Base-by-base conservation (phyloP, 2,797 vertebrate genomes). In the Moxostoma hubbsi region DNA sequence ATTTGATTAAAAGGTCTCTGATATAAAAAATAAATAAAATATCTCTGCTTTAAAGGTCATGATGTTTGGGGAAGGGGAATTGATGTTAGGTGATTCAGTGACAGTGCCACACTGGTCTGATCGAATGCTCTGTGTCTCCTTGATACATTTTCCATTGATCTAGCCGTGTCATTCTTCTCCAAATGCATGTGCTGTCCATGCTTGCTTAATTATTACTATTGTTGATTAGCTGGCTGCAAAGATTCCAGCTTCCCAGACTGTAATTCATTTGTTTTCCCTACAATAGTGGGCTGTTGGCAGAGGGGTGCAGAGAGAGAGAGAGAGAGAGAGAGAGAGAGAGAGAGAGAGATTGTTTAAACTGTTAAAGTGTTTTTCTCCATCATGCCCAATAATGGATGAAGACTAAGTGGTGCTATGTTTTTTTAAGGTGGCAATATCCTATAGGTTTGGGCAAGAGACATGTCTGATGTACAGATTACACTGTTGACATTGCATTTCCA, bases 291-390 rank as follows among this genome's bases (percentile, higher is more conserved):
- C 63, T 65, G 47, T 55, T 79, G 59, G 54, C 67, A 62, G 18
- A 24, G 24, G 24, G 24, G 2, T 24, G 24, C 24, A 24, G 24
- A 24, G 82, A 62, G 24, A 24, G 82, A 72, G 55, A 68, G 77
- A 93, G 92, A 91, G 24, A 24, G 82, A 24, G 24, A 24, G 82
- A 62, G 24, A 24, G 82, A 24, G 24, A 24, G 82, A 62, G 24
- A 24, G 82, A 72, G 55, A 68, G 77, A 93, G 92, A 91, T 91
- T 88, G 86, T 89, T 91, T 91, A 91, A 87, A 87, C 84, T 68
- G 81, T 87, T 91, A 62, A 83, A 3, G 83, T 59, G 50, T 84
- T 75, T 83, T 83, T 86, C 46, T 46, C 12, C 71, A 67, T 81
- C 74, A 75, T 63, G 74, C 82, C 87, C 85, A 75, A 81, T 83